Percentiles rank a stretch among this genome's conserved stretches.
These are phyloP conservation scores for Belgica antarctica DNA, from an alignment of 2,888 invertebrate species.

Conservation along the genomic window DNA sequence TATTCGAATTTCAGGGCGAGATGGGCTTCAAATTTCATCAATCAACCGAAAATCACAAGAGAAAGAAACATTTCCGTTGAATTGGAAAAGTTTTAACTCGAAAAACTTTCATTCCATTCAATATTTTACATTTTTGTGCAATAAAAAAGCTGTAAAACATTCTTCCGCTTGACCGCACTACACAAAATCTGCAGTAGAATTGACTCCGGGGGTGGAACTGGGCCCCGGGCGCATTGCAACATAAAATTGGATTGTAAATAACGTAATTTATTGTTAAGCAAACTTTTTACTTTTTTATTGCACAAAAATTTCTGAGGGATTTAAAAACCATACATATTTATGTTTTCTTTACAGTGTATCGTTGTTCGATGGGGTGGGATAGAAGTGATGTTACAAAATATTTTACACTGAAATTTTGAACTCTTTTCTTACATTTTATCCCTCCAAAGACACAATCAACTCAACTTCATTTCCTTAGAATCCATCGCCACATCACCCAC, in stretches of 20 bases:
- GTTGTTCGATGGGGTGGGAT: too few species aligned
- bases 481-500: too few species aligned
- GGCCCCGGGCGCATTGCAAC: background rate
- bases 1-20: background rate
- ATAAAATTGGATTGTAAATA: constrained; percentile 9
- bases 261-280: constrained; percentile 24
- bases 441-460: too few species aligned
- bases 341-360: too few species aligned
- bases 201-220: background rate
- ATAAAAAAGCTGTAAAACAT: background rate
- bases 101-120: background rate
- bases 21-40: constrained; percentile 10
- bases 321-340: too few species aligned
- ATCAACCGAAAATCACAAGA: background rate
- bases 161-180: background rate
- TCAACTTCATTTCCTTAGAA: too few species aligned
- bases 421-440: too few species aligned
- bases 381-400: too few species aligned
- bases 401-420: too few species aligned
- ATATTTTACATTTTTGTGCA: background rate
- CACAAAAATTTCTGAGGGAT: too few species aligned
- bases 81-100: background rate
- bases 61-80: background rate
- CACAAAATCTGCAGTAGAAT: background rate
- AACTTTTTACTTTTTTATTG: constrained; percentile 22